These are phyloP conservation scores for Notolepis coatsorum DNA, from an alignment of 2,797 vertebrate genomes.

Conservation along the genomic window DNA sequence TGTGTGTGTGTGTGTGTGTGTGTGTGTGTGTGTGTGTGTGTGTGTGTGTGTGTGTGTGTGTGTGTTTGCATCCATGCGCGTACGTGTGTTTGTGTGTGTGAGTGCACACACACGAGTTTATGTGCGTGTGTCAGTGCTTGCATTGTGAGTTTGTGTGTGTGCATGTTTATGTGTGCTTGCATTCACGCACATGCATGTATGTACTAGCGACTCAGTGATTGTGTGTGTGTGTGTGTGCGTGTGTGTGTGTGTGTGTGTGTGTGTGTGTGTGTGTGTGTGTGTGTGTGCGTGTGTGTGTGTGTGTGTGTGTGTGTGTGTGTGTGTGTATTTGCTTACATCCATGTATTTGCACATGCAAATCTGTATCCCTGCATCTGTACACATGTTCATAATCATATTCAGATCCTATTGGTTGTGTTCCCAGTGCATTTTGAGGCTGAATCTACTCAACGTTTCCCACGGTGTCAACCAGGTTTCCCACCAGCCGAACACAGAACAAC, in stretches of 20 bases:
- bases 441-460: no score
- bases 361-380: no score
- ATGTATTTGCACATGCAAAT: neutral
- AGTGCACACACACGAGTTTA: no score
- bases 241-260: constrained; percentile 9
- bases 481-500: no score
- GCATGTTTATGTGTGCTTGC: neutral
- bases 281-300: constrained; percentile 3
- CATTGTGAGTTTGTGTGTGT: neutral
- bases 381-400: no score
- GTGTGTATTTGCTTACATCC: no score
- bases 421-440: no score
- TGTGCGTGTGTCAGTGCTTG: no score
- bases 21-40: neutral
- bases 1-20: neutral
- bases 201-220: no score
- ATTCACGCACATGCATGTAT: constrained; percentile 1
- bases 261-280: neutral
- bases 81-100: no score
- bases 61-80: neutral
- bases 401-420: no score
- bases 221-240: neutral
- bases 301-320: constrained; percentile 23
- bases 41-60: neutral
- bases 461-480: no score